Conservation (phyloP, 2,888 invertebrate species). For the Clostera curtula region DNA sequence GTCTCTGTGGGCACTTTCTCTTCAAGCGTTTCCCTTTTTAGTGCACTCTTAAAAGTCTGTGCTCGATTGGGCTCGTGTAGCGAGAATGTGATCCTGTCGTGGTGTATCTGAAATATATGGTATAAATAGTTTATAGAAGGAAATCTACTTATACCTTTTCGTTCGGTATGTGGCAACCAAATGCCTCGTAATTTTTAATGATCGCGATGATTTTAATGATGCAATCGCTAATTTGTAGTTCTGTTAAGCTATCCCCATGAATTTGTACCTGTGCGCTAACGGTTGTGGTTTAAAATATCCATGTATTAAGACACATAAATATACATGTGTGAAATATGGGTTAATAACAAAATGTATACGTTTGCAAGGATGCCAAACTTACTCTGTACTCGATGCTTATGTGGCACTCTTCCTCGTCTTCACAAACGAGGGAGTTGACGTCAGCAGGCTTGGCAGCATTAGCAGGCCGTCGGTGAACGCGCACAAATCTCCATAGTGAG, state of each 20-base stretch:
- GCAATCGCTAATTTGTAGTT: too few species aligned
- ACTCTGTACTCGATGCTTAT: constrained; percentile 63
- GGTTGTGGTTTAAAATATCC: too few species aligned
- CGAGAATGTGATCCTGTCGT: constrained; percentile 63
- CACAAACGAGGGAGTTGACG: constrained; percentile 62
- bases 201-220: too few species aligned
- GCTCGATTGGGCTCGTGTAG: constrained; percentile 60
- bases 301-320: too few species aligned
- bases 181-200: too few species aligned
- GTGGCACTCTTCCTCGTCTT: constrained; percentile 64
- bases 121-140: too few species aligned
- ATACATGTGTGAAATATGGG: too few species aligned
- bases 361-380: constrained; percentile 10
- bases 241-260: too few species aligned
- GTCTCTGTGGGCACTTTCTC: constrained; percentile 25
- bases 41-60: constrained; percentile 61
- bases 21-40: constrained; percentile 47
- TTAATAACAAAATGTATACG: too few species aligned
- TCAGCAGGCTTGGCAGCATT: constrained; percentile 58
- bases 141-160: too few species aligned
- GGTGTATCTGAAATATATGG: constrained; percentile 59
- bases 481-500: constrained; percentile 59
- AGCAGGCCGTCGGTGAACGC: constrained; percentile 47
- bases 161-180: too few species aligned
- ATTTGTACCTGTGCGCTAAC: too few species aligned